phyloP scores from a whole-genome alignment of 2,113 vertebrate species.

The human region DNA sequence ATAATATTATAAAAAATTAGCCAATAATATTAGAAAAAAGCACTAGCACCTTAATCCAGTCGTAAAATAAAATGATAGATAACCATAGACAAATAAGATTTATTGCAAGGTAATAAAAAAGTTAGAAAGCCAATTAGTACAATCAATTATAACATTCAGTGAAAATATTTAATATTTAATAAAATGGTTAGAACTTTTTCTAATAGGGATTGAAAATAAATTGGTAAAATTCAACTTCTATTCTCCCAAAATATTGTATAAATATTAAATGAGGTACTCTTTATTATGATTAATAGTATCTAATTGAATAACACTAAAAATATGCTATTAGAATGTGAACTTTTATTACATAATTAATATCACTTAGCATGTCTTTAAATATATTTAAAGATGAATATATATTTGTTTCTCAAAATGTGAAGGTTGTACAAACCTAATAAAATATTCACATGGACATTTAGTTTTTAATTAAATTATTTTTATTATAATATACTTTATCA shows the following conservation, averaged over 20 bases:
- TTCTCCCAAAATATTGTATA: neutral
- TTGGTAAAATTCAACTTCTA: neutral
- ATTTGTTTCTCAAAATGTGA: neutral
- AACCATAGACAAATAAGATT: neutral
- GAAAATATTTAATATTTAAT: neutral
- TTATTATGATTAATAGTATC: neutral
- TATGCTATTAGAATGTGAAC: neutral
- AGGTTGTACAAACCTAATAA: neutral
- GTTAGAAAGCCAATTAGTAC: neutral
- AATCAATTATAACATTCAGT: neutral
- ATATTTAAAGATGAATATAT: neutral
- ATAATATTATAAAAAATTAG: neutral
- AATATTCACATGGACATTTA: neutral
- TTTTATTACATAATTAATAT: neutral
- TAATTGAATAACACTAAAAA: neutral
- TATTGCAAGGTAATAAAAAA: neutral
- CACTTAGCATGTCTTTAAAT: neutral
- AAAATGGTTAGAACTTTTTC: neutral
- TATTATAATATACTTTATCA: neutral
- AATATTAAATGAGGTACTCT: neutral
- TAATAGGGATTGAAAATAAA: neutral
- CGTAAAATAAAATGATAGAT: neutral
- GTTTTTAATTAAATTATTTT: slow-evolving; percentile 15
- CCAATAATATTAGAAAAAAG: neutral
- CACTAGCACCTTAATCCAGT: neutral